Evolutionary conservation across 1,140 invertebrate genomes (phyloP).

Genomic region (Atta texana): DNA sequence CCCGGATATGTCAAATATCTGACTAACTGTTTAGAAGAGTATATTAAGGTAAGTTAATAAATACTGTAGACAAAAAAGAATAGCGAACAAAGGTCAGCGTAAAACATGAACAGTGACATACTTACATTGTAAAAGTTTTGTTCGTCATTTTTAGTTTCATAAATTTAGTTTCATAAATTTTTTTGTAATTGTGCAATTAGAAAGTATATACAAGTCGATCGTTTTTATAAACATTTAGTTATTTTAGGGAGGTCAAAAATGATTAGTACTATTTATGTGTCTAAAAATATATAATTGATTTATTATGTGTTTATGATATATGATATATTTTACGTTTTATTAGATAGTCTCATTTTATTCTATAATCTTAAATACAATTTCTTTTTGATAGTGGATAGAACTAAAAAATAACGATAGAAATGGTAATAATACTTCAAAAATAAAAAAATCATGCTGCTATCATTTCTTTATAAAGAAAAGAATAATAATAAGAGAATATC

Average conservation of each 20-base stretch:
- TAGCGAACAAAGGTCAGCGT: no score
- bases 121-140: no score
- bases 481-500: background rate
- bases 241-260: background rate
- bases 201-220: background rate
- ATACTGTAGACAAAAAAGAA: no score
- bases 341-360: background rate
- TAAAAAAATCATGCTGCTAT: background rate
- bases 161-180: background rate
- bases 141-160: background rate
- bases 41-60: slow-evolving; percentile 77
- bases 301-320: background rate
- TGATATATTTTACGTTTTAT: background rate
- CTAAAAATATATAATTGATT: background rate
- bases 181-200: background rate
- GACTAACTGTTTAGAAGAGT: slow-evolving; percentile 89
- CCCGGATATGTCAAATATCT: slow-evolving; percentile 93
- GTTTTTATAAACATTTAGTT: background rate
- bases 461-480: background rate
- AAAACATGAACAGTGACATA: no score
- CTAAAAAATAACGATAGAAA: background rate
- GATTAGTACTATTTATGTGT: background rate
- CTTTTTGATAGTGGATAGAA: background rate
- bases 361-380: background rate
- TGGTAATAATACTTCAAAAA: background rate